phyloP scores from a whole-genome alignment of 2,888 invertebrate genomes.

The Drosophila greeni region DNA sequence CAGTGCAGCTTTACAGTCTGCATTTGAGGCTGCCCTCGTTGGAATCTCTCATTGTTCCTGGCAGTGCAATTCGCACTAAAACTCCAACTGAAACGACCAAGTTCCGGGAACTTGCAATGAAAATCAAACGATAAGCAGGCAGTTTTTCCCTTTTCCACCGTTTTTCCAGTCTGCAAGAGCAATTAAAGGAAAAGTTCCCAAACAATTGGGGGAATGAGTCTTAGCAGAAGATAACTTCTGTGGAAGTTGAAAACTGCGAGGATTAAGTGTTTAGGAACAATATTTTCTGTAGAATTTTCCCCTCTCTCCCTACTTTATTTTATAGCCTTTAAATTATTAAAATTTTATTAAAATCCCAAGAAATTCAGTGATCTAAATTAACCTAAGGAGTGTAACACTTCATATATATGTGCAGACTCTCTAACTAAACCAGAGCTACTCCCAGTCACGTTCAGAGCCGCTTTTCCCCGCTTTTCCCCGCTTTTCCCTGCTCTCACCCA shows the following conservation, averaged over 20 bases:
- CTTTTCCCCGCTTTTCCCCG: neutral
- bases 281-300: neutral
- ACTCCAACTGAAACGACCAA: conserved; percentile 26
- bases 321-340: too few relatives aligned
- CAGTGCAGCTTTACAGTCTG: neutral
- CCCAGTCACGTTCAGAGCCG: conserved; percentile 20
- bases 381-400: conserved; percentile 8
- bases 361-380: neutral
- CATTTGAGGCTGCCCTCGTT: conserved; percentile 2
- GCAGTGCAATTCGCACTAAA: conserved; percentile 6
- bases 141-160: conserved; percentile 47
- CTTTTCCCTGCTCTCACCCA: neutral
- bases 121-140: conserved; percentile 66
- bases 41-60: conserved; percentile 18
- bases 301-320: neutral
- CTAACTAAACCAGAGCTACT: neutral
- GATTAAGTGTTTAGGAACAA: conserved; percentile 12
- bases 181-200: conserved; percentile 59
- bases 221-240: conserved; percentile 18
- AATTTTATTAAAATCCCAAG: too few relatives aligned
- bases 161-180: conserved; percentile 54
- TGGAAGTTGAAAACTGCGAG: conserved; percentile 27
- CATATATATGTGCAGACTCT: neutral
- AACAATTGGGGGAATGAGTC: conserved; percentile 26
- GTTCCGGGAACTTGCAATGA: conserved; percentile 46